A percentile compares a stretch with the other conserved stretches of the same genome.
phyloP scores from a whole-genome alignment of 2,888 invertebrate species.

The Drosophila aldrichi region DNA sequence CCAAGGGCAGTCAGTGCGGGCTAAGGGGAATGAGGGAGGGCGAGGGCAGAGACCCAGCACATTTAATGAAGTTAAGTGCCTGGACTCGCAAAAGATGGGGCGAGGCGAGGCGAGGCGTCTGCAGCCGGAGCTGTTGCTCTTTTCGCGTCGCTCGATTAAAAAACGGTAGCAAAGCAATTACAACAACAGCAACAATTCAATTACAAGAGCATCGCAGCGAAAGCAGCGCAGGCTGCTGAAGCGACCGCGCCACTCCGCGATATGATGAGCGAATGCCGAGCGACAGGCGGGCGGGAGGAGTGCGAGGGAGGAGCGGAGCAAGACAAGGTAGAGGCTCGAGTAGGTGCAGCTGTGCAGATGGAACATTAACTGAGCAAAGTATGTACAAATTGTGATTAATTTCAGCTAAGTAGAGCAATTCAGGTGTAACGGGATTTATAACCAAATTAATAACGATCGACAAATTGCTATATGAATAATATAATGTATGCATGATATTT shows the following conservation, averaged over 20 bases:
- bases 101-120: background rate
- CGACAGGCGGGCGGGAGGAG: background rate
- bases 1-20: background rate
- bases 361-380: background rate
- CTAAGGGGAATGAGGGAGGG: background rate
- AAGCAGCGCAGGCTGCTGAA: conserved; percentile 17
- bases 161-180: conserved; percentile 80
- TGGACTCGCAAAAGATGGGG: background rate
- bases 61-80: conserved; percentile 72
- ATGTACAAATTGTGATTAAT: conserved; percentile 1
- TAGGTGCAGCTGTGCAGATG: background rate
- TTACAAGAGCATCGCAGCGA: conserved; percentile 56
- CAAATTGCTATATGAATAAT: too few relatives aligned
- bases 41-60: conserved; percentile 15
- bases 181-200: conserved; percentile 80
- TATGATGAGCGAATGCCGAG: conserved; percentile 28
- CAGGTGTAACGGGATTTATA: background rate
- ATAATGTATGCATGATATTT: too few relatives aligned
- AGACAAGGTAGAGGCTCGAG: background rate
- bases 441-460: background rate
- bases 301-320: background rate
- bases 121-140: conserved; percentile 39
- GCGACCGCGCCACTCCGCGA: conserved; percentile 33
- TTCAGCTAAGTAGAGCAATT: background rate
- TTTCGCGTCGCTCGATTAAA: conserved; percentile 61